These are phyloP conservation scores for Phlogophora meticulosa DNA, from an alignment of 2,888 invertebrate species.

Conservation along the genomic window DNA sequence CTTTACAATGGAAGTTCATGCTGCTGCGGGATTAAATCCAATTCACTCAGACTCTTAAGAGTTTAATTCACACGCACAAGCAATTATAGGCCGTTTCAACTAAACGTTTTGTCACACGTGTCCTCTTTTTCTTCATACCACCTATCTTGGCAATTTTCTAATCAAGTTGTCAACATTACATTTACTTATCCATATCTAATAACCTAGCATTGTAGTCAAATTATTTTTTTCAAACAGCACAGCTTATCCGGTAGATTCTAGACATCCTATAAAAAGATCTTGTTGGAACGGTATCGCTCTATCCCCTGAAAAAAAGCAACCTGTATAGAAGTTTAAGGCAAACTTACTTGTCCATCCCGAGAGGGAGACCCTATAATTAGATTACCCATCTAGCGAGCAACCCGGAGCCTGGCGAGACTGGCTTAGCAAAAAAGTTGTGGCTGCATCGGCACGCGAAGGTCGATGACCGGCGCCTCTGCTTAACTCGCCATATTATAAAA, in stretches of 20 bases:
- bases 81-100: constrained; percentile 67
- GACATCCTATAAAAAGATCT: constrained; percentile 50
- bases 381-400: constrained; percentile 83
- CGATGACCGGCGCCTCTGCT: constrained; percentile 82
- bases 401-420: constrained; percentile 78
- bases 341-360: constrained; percentile 74
- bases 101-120: constrained; percentile 68
- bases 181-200: constrained; percentile 13
- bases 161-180: constrained; percentile 48
- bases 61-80: constrained; percentile 67
- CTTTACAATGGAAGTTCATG: constrained; percentile 67
- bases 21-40: constrained; percentile 64
- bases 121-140: constrained; percentile 48
- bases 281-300: constrained; percentile 67
- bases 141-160: constrained; percentile 50
- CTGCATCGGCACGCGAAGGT: constrained; percentile 80
- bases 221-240: constrained; percentile 28
- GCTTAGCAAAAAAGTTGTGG: constrained; percentile 86
- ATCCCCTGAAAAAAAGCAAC: constrained; percentile 70
- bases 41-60: constrained; percentile 66
- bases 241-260: constrained; percentile 11
- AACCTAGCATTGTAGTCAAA: not conserved
- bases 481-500: constrained; percentile 80
- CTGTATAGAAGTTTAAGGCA: constrained; percentile 74
- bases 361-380: constrained; percentile 85